phyloP scores from a whole-genome alignment of 2,113 vertebrate genomes.

The Polyodon spathula region DNA sequence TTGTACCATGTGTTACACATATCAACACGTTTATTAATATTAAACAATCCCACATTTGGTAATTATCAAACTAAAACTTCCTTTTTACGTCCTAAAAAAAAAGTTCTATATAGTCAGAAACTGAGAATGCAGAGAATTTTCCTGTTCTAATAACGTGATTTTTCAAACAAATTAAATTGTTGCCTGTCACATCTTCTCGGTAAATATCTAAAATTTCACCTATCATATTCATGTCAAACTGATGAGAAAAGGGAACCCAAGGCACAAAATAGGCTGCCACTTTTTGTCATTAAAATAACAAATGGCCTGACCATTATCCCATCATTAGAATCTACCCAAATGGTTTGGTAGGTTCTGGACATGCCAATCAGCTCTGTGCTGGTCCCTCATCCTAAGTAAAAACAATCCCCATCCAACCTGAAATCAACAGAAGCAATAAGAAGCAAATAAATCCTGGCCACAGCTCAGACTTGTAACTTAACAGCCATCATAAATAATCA shows the following conservation, averaged over 20 bases:
- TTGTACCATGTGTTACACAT: too few relatives aligned
- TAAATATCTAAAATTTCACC: conserved; percentile 51
- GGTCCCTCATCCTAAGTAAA: conserved; percentile 6
- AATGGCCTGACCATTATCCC: conserved; percentile 38
- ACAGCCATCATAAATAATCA: conserved; percentile 98
- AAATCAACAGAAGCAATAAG: conserved; percentile 75
- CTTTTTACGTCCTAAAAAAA: too few relatives aligned
- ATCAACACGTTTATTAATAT: too few relatives aligned
- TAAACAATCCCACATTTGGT: too few relatives aligned
- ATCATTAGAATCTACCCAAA: conserved; percentile 39
- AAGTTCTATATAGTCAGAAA: not conserved
- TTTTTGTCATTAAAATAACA: conserved; percentile 61
- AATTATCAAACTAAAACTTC: too few relatives aligned
- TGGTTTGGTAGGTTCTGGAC: conserved; percentile 5
- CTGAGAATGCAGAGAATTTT: not conserved
- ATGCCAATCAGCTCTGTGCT: conserved; percentile 3
- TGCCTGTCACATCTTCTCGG: conserved; percentile 56
- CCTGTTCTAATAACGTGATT: conserved; percentile 52
- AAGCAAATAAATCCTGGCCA: conserved; percentile 86
- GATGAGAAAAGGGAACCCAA: conserved; percentile 24
- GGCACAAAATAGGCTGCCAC: conserved; percentile 66
- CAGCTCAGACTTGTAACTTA: conserved; percentile 85
- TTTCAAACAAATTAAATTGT: conserved; percentile 67
- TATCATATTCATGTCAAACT: conserved; percentile 55
- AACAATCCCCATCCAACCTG: conserved; percentile 56